Percentiles rank a stretch among this genome's conserved stretches.
phyloP scores from a whole-genome alignment of 2,888 invertebrate genomes.

The Glyphotaelius pellucidus region DNA sequence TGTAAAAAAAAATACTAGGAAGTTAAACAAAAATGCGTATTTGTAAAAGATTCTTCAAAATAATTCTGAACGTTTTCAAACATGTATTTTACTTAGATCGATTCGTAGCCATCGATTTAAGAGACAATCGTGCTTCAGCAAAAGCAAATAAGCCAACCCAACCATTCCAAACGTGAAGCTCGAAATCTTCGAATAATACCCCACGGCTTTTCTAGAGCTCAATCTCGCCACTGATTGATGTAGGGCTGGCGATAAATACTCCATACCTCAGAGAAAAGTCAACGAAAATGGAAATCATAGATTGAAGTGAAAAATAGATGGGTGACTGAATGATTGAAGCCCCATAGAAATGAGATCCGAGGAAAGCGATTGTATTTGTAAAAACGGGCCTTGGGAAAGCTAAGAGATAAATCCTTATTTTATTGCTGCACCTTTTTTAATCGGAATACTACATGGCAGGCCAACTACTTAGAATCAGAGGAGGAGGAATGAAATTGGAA shows the following conservation, averaged over 20 bases:
- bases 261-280: not conserved
- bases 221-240: not conserved
- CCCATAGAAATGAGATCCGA: not conserved
- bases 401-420: not conserved
- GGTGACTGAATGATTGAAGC: not conserved
- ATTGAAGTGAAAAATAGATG: not conserved
- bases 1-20: too few relatives aligned
- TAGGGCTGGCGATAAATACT: not conserved
- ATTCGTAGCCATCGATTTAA: not conserved
- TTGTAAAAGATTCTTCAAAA: too few relatives aligned
- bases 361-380: not conserved
- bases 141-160: not conserved
- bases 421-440: not conserved
- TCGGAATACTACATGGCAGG: not conserved
- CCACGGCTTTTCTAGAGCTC: not conserved
- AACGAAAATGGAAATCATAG: not conserved
- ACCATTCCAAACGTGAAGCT: not conserved
- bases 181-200: not conserved
- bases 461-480: not conserved
- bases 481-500: not conserved
- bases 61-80: not conserved
- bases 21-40: too few relatives aligned
- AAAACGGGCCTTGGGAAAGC: not conserved
- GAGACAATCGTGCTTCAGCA: not conserved
- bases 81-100: not conserved